Evolutionary conservation across 2,888 invertebrate genomes (phyloP), one percentile per base, ranked within the genome.

Genomic region (Nomada ruficornis): DNA sequence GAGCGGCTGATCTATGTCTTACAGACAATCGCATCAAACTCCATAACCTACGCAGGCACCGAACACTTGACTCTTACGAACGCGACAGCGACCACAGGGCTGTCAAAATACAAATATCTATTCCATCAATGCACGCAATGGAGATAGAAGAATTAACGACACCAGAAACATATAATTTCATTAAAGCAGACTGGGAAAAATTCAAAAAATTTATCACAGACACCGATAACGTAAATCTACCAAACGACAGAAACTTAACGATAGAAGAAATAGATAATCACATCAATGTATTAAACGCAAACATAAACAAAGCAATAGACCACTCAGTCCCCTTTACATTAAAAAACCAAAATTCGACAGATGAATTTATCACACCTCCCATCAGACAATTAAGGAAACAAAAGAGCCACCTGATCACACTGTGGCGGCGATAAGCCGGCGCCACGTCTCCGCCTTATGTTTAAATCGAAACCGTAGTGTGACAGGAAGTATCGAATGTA

Each of bases 181-280:
- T 77, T 11, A 77, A 76, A 71, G 64, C 83, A 0, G 71, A 86
- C 26, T 85, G 84, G 86, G 67, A 42, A 2, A 79, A 52, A 26
- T 81, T 83, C 4, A n/a, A 23, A 20, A 47, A 65, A 10, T 15
- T 54, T 0, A 13, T 84, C 3, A 1, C 13, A 9, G 29, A 60
- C 4, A 77, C 44, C 2, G 36, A 68, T 0, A 18, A 29, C 7
- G 1, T 23, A 1, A 15, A 67, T 0, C 29, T 81, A 2, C 79
- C 85, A 11, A 13, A 60, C 3, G 50, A 86, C 26, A 70, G 75
- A 59, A 86, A 86, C 18, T 68, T 88, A 29, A 60, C 78, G 0
- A 75, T 57, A 36, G 3, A 54, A 0, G 85, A 86, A 73, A 67
- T 60, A 4, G 50, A 67, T 20, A 55, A 26, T 1, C 13, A 13